A percentile compares a stretch with the other conserved stretches of the same genome.
Evolutionary conservation across 2,888 invertebrate species (phyloP).

Genomic region (Rhagonycha lutea): DNA sequence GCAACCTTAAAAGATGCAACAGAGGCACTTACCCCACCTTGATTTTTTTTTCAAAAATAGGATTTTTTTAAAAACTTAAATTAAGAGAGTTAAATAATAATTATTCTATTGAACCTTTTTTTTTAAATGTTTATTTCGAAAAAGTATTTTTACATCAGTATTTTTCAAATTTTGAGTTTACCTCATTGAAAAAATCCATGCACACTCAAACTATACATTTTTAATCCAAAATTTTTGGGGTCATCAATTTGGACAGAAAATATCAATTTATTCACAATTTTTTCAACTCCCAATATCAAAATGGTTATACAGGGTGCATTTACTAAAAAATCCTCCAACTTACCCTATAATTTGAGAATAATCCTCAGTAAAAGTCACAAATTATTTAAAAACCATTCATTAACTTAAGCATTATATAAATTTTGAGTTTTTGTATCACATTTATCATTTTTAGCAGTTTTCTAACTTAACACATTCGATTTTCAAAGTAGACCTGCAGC

Average conservation of each 20-base stretch:
- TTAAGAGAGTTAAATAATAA: too few relatives aligned
- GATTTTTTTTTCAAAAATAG: too few relatives aligned
- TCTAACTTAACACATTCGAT: neutral
- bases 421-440: slow-evolving; percentile 39
- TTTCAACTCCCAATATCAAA: too few relatives aligned
- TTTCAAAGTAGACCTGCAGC: neutral
- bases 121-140: too few relatives aligned
- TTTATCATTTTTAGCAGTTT: slow-evolving; percentile 33
- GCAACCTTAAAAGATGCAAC: neutral
- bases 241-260: neutral
- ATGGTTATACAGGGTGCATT: neutral
- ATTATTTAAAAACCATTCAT: slow-evolving; percentile 15
- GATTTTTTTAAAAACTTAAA: too few relatives aligned
- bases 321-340: neutral
- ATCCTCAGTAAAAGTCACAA: neutral
- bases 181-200: too few relatives aligned
- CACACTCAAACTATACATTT: too few relatives aligned
- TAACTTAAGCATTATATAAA: slow-evolving; percentile 43
- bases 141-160: too few relatives aligned
- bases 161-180: too few relatives aligned
- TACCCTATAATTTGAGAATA: neutral
- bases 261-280: neutral
- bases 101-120: too few relatives aligned
- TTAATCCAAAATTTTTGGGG: neutral
- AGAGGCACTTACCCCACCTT: too few relatives aligned